Evolutionary conservation across 2,888 invertebrate genomes (phyloP).

Genomic region (Beris morrisii): DNA sequence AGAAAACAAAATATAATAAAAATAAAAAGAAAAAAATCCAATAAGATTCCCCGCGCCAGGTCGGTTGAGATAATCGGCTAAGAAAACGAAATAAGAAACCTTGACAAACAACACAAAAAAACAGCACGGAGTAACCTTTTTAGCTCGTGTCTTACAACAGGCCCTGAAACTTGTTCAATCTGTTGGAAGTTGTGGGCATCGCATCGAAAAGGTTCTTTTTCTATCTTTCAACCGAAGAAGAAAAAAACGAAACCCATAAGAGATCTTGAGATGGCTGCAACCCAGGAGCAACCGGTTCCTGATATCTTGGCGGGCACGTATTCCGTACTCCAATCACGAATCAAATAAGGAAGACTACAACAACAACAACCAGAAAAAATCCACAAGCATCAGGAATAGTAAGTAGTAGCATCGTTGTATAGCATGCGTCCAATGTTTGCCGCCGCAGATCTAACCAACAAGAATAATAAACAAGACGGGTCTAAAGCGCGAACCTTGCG

Average conservation of each 20-base stretch:
- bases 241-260: constrained; percentile 16
- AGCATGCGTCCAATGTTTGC: no score
- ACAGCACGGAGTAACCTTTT: constrained; percentile 33
- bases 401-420: constrained; percentile 18
- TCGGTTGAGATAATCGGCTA: constrained; percentile 22
- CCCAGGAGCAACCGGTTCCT: constrained; percentile 22
- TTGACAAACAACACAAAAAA: background rate
- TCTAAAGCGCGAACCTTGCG: background rate
- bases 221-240: constrained; percentile 14
- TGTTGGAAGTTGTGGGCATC: constrained; percentile 23
- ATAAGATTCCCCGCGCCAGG: constrained; percentile 24
- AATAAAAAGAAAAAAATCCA: constrained; percentile 10
- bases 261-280: constrained; percentile 20
- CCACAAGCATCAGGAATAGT: constrained; percentile 1
- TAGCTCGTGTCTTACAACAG: constrained; percentile 38
- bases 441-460: no score
- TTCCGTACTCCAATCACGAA: constrained; percentile 24
- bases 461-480: background rate
- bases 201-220: constrained; percentile 1
- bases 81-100: constrained; percentile 21
- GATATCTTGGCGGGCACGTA: constrained; percentile 25
- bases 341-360: constrained; percentile 13
- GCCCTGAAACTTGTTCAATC: constrained; percentile 29
- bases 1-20: background rate
- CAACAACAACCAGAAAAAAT: constrained; percentile 1